These are phyloP conservation scores for Notodonta dromedarius DNA, from an alignment of 2,888 invertebrate genomes.

Conservation along the genomic window DNA sequence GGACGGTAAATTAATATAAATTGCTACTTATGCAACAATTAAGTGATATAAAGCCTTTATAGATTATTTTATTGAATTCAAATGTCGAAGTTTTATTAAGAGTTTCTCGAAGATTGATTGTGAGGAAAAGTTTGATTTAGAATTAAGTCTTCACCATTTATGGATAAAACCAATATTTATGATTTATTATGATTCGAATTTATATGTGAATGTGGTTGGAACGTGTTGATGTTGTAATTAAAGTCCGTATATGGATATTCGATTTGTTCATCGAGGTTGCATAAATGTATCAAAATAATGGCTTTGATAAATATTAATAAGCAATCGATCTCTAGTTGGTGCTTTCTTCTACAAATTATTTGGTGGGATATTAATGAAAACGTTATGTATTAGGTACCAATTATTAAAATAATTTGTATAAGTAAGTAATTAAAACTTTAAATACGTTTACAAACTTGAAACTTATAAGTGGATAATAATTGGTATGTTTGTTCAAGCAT, in stretches of 20 bases:
- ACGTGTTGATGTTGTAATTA: neutral
- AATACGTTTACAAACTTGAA: too few relatives aligned
- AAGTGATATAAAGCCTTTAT: neutral
- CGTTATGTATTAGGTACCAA: too few relatives aligned
- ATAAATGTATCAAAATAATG: too few relatives aligned
- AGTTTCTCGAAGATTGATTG: neutral
- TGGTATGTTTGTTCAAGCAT: too few relatives aligned
- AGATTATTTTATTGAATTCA: neutral
- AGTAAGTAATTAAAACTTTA: too few relatives aligned
- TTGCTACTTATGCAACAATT: conserved; percentile 17
- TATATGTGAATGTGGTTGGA: neutral
- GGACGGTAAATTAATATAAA: conserved; percentile 16
- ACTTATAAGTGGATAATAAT: too few relatives aligned
- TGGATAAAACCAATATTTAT: conserved; percentile 1
- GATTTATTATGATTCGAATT: conserved; percentile 3
- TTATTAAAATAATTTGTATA: too few relatives aligned
- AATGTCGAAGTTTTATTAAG: neutral
- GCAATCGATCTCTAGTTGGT: too few relatives aligned
- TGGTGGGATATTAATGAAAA: too few relatives aligned
- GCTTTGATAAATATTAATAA: too few relatives aligned
- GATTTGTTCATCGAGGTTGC: neutral
- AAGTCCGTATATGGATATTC: conserved; percentile 4
- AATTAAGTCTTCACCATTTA: neutral
- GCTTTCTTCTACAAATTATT: too few relatives aligned
- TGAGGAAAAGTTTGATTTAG: neutral